A percentile compares a stretch with the other conserved stretches of the same genome.
Conservation (phyloP, 2,888 invertebrate species). For the Lymantria monacha region DNA sequence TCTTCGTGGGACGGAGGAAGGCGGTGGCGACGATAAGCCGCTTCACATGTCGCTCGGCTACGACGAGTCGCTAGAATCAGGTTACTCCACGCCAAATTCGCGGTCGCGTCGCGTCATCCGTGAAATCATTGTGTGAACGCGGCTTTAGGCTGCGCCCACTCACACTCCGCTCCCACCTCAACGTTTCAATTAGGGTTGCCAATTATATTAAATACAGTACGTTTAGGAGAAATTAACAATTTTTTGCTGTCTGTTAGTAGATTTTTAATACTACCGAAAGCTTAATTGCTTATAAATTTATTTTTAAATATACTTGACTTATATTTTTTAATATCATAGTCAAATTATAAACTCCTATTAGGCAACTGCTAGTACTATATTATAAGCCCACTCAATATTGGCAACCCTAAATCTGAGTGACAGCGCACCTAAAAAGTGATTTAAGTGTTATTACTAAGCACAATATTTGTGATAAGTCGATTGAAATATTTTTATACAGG, state of each 20-base stretch:
- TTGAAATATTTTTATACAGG: conserved; percentile 35
- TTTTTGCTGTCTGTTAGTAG: too few relatives aligned
- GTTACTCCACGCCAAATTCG: conserved; percentile 96
- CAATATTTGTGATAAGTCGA: conserved; percentile 29
- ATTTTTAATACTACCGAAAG: too few relatives aligned
- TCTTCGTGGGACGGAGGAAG: conserved; percentile 85
- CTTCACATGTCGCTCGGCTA: conserved; percentile 94
- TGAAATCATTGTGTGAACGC: conserved; percentile 93
- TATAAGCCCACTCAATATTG: neutral
- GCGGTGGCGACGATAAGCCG: conserved; percentile 88
- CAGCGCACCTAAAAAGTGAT: conserved; percentile 18
- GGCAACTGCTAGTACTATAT: too few relatives aligned
- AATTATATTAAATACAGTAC: neutral
- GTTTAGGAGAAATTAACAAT: too few relatives aligned
- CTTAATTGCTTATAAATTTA: too few relatives aligned
- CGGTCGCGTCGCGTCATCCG: conserved; percentile 95
- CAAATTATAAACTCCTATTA: too few relatives aligned
- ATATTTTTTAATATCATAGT: too few relatives aligned
- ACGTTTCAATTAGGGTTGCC: neutral
- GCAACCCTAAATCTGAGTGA: neutral
- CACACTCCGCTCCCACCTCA: neutral
- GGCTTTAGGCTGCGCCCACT: conserved; percentile 24
- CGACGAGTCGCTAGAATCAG: conserved; percentile 96
- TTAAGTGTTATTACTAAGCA: conserved; percentile 21
- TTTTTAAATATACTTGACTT: too few relatives aligned